A percentile compares a stretch with the other conserved stretches of the same genome.
Conservation (phyloP, 2,797 vertebrate species). For the Mormyrops attenuatus region DNA sequence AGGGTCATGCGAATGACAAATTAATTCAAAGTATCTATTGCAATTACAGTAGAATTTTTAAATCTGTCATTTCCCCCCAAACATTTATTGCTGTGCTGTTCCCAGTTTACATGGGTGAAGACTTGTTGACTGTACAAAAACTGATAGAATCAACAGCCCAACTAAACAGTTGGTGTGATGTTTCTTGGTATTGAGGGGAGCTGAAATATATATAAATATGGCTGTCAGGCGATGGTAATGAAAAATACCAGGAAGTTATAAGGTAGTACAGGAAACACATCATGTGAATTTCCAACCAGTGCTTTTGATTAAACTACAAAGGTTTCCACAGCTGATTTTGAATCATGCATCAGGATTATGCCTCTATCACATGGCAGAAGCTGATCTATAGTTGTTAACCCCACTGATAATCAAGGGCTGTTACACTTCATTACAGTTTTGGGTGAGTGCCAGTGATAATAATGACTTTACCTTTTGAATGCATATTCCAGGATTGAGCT, state of each 20-base stretch:
- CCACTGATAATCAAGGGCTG: not conserved
- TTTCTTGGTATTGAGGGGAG: not conserved
- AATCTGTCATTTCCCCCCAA: not conserved
- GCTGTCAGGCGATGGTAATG: not conserved
- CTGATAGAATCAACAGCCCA: not conserved
- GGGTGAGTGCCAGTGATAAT: not conserved
- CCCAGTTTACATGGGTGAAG: not conserved
- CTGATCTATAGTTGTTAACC: not conserved
- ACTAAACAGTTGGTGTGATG: not conserved
- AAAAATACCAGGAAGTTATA: not conserved
- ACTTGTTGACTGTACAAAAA: not conserved
- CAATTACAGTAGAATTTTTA: not conserved
- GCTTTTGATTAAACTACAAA: not conserved
- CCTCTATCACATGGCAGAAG: not conserved
- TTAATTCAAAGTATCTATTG: not conserved
- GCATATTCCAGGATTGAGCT: not conserved
- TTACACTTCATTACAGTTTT: not conserved
- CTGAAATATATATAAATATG: not conserved
- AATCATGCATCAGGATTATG: not conserved
- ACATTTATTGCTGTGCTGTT: not conserved
- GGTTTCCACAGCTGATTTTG: not conserved
- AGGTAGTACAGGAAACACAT: not conserved
- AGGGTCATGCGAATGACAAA: not conserved
- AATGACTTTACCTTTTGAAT: not conserved
- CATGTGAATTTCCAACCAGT: not conserved